These are phyloP conservation scores for Alviniconcha marisindica DNA, from an alignment of 1,140 invertebrate species.

Conservation along the genomic window DNA sequence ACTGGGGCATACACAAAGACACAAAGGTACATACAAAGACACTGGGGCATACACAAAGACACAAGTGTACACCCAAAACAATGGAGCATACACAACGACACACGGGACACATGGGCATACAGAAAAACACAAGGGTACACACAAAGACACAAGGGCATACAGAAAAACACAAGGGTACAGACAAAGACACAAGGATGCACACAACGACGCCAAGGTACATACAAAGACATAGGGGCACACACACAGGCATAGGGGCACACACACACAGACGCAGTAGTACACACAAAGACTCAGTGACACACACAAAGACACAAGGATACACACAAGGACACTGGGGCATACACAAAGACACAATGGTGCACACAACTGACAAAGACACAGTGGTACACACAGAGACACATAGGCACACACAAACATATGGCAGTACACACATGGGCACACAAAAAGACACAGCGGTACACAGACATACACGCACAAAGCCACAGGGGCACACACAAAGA, in stretches of 20 bases:
- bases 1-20: too few species aligned
- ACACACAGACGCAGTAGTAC: not conserved
- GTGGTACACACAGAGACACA: constrained; percentile 12
- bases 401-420: constrained; percentile 15
- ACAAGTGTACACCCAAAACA: not conserved
- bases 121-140: not conserved
- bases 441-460: too few species aligned
- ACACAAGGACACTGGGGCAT: not conserved
- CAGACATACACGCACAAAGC: constrained; percentile 20
- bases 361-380: not conserved
- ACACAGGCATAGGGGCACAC: not conserved
- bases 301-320: not conserved
- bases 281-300: not conserved
- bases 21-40: too few species aligned
- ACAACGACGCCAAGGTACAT: not conserved
- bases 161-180: not conserved
- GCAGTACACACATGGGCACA: constrained; percentile 4
- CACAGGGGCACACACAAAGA: too few species aligned
- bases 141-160: not conserved
- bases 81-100: not conserved
- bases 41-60: too few species aligned
- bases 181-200: not conserved
- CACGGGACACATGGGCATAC: not conserved
- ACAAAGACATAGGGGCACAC: not conserved
- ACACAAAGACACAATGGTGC: not conserved